phyloP scores from a whole-genome alignment of 1,140 invertebrate genomes.

The Tyrophagus putrescentiae region DNA sequence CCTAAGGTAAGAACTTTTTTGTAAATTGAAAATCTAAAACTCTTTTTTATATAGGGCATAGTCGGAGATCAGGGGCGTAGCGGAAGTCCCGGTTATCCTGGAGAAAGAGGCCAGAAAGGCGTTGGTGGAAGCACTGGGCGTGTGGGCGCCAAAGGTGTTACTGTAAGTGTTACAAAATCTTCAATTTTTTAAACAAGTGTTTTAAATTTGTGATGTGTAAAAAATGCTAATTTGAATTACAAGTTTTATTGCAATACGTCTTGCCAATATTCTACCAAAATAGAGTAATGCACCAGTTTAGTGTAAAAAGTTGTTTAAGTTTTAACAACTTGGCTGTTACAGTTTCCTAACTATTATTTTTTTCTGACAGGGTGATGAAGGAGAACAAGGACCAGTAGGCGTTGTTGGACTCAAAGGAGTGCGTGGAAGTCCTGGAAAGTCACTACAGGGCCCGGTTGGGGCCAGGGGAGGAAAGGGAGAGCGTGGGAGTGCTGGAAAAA shows the following conservation, averaged over 20 bases:
- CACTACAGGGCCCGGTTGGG: no score
- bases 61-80: conserved; percentile 38
- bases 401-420: conserved; percentile 44
- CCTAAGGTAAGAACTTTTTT: conserved; percentile 26
- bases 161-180: no score
- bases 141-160: neutral
- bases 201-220: neutral
- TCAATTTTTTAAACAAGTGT: neutral
- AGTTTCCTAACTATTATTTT: neutral
- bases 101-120: neutral
- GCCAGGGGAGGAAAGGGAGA: no score
- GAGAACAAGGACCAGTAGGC: conserved; percentile 41
- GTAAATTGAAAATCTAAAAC: neutral
- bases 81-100: neutral
- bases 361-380: conserved; percentile 41
- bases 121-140: neutral
- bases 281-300: neutral
- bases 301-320: neutral
- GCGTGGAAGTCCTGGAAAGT: conserved; percentile 33
- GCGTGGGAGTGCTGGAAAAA: conserved; percentile 17
- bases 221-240: neutral
- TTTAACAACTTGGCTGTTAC: neutral
- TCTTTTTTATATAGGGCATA: conserved; percentile 15
- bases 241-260: neutral
- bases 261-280: neutral